Percentiles rank a stretch among this genome's conserved stretches.
Conservation (phyloP, 1,140 invertebrate genomes). For the Plutomurus gul region DNA sequence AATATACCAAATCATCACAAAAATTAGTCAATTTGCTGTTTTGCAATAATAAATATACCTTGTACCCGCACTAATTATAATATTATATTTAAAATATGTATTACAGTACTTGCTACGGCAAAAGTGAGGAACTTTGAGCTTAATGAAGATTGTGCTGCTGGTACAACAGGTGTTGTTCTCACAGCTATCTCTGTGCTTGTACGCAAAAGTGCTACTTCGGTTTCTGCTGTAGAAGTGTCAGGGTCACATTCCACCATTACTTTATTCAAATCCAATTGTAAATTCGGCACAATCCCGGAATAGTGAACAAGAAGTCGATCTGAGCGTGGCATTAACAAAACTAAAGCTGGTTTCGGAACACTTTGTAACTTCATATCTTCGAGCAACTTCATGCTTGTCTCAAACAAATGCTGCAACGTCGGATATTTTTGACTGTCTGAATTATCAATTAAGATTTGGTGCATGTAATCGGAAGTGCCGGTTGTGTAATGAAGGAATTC, state of each 20-base stretch:
- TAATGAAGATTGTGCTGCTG: too few species aligned
- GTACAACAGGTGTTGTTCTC: too few species aligned
- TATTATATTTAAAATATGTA: too few species aligned
- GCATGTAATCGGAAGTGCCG: slow-evolving; percentile 27
- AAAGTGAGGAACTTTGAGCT: too few species aligned
- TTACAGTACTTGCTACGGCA: too few species aligned
- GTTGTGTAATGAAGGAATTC: not conserved
- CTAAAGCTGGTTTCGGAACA: slow-evolving; percentile 36
- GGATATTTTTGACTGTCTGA: not conserved
- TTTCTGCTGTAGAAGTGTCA: not conserved
- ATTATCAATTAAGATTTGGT: slow-evolving; percentile 8
- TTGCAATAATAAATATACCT: too few species aligned
- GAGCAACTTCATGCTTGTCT: not conserved
- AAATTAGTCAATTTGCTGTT: too few species aligned
- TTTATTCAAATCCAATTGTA: not conserved
- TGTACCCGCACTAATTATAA: too few species aligned
- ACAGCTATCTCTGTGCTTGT: too few species aligned
- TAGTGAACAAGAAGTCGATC: slow-evolving; percentile 33
- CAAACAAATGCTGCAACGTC: not conserved
- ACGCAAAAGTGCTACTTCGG: not conserved
- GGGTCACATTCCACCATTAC: not conserved
- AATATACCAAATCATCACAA: too few species aligned
- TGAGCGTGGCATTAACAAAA: slow-evolving; percentile 39
- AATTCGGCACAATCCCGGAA: slow-evolving; percentile 33
- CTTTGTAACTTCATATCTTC: slow-evolving; percentile 14